A percentile compares a stretch with the other conserved stretches of the same genome.
Conservation (phyloP, 2,888 invertebrate genomes). For the Lepidochrysops patricia region DNA sequence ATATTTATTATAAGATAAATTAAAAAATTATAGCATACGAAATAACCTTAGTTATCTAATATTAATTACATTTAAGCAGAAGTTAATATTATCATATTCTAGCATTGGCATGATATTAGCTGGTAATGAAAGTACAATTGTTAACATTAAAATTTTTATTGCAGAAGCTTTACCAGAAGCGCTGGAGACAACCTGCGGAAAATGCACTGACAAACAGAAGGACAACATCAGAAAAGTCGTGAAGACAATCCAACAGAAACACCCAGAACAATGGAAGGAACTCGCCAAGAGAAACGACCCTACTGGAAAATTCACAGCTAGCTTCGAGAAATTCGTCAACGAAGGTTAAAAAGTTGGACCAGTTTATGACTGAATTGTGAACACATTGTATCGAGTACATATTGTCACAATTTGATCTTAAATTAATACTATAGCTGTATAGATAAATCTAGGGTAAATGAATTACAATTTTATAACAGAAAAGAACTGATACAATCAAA, state of each 20-base stretch:
- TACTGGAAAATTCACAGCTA: constrained; percentile 66
- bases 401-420: background rate
- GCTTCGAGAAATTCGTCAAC: constrained; percentile 57
- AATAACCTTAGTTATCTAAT: no score
- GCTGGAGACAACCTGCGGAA: constrained; percentile 58
- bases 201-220: constrained; percentile 78
- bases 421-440: background rate
- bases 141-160: constrained; percentile 13
- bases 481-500: background rate
- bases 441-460: background rate
- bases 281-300: constrained; percentile 78
- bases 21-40: no score
- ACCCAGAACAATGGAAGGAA: constrained; percentile 74
- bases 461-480: background rate
- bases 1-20: background rate
- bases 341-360: constrained; percentile 13
- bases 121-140: no score
- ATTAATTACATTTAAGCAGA: no score
- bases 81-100: no score
- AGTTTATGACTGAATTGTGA: background rate
- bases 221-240: constrained; percentile 69
- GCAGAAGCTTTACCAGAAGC: constrained; percentile 41
- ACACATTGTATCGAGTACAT: no score
- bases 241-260: constrained; percentile 72
- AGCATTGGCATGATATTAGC: no score